Evolutionary conservation across 1,140 invertebrate genomes (phyloP).

Genomic region (Procambarus virginalis): DNA sequence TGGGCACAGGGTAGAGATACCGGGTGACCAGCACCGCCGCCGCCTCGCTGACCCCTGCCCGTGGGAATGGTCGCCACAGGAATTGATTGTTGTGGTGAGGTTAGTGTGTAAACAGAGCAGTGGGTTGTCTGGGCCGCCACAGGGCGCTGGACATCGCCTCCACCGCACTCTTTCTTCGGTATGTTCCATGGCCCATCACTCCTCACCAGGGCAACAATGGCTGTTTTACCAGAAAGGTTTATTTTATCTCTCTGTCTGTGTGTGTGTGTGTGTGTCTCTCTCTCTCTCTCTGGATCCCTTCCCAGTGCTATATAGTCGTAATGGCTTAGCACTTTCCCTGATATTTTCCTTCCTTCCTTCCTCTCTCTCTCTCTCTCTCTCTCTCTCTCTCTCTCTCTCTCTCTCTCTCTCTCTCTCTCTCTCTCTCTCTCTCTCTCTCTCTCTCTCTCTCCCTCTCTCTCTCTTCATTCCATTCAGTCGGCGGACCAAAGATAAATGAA

Average conservation of each 20-base stretch:
- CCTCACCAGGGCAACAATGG: background rate
- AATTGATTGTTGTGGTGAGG: background rate
- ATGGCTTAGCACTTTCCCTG: too few species aligned
- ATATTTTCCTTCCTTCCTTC: background rate
- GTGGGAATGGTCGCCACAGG: constrained; percentile 2
- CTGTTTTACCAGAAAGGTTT: too few species aligned
- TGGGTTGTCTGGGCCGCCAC: background rate
- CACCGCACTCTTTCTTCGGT: background rate
- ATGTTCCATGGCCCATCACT: too few species aligned
- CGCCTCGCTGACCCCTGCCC: too few species aligned
- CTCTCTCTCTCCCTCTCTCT: background rate
- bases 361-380: background rate
- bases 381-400: background rate
- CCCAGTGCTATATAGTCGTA: too few species aligned
- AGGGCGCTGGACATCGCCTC: background rate
- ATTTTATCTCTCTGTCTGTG: too few species aligned
- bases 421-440: background rate
- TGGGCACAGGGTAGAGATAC: too few species aligned
- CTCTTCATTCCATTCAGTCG: background rate
- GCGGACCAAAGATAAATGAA: too few species aligned
- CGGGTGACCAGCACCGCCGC: too few species aligned
- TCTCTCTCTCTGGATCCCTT: too few species aligned
- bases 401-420: background rate
- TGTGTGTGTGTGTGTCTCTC: too few species aligned
- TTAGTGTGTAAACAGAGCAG: background rate